phyloP scores from a whole-genome alignment of 2,797 vertebrate genomes.

The Amphiprion clarkii region DNA sequence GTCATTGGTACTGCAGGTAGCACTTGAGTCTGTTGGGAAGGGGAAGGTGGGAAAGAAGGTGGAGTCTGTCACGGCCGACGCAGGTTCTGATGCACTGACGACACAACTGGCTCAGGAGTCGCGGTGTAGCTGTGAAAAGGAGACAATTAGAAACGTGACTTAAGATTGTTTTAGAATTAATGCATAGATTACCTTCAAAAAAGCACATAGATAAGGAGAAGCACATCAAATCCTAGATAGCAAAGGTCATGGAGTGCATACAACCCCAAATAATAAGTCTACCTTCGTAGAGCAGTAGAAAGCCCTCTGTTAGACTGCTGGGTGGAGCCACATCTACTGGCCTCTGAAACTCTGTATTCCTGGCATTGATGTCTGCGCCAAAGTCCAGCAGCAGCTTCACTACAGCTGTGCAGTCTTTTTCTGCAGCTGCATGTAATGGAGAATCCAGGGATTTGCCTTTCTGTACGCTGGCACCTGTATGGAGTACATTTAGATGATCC shows the following conservation, averaged over 20 bases:
- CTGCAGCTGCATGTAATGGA: constrained; percentile 93
- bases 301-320: constrained; percentile 90
- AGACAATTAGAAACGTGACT: neutral
- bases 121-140: constrained; percentile 87
- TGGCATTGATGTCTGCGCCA: constrained; percentile 93
- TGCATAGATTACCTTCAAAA: neutral
- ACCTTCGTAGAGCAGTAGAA: constrained; percentile 94
- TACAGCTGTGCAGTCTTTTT: constrained; percentile 88
- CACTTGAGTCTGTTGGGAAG: constrained; percentile 90
- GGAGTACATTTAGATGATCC: constrained; percentile 18
- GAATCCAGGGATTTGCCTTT: constrained; percentile 92
- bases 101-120: constrained; percentile 91
- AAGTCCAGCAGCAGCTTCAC: constrained; percentile 93
- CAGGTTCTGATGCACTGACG: constrained; percentile 90
- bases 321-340: constrained; percentile 91
- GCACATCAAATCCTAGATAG: neutral
- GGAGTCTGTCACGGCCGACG: constrained; percentile 89
- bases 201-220: neutral
- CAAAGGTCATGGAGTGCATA: fast-evolving
- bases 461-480: constrained; percentile 93
- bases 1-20: constrained; percentile 93
- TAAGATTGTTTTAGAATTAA: neutral
- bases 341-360: constrained; percentile 90
- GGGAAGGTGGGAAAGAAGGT: constrained; percentile 91
- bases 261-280: neutral